These are phyloP conservation scores for Leptodactylus fallax DNA, from an alignment of 2,797 vertebrate species.

Conservation along the genomic window DNA sequence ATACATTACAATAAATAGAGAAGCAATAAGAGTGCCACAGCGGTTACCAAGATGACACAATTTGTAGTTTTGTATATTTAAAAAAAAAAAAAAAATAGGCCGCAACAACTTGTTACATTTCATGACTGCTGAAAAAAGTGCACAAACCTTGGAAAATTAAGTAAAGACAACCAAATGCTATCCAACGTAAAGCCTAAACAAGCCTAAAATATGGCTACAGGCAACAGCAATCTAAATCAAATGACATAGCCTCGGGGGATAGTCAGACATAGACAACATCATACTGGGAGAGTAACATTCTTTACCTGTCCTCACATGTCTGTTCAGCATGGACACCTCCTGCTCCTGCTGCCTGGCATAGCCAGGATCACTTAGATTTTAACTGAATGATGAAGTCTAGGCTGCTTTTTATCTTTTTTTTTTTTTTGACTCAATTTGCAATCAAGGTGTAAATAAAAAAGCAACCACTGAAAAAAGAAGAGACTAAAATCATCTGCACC, in stretches of 20 bases:
- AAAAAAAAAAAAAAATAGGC: too few species aligned
- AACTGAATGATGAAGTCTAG: not conserved
- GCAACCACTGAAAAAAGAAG: too few species aligned
- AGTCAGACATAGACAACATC: constrained; percentile 18
- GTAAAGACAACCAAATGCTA: not conserved
- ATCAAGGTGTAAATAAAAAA: too few species aligned
- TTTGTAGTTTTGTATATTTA: too few species aligned
- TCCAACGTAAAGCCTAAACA: not conserved
- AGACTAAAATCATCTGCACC: too few species aligned
- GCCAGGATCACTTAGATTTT: too few species aligned
- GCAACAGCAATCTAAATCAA: constrained; percentile 22
- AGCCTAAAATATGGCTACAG: constrained; percentile 24
- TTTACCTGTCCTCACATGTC: constrained; percentile 40
- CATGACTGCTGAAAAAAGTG: not conserved
- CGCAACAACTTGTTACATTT: too few species aligned
- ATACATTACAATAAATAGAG: too few species aligned
- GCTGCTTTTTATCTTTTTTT: not conserved
- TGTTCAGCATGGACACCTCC: not conserved
- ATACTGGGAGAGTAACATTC: constrained; percentile 42
- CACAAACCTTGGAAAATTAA: not conserved
- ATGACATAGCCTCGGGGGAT: constrained; percentile 23
- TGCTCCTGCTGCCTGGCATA: not conserved
- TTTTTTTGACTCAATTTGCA: not conserved
- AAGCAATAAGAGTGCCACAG: too few species aligned
- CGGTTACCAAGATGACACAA: not conserved